These are phyloP conservation scores for Sylvia borin DNA, from an alignment of 2,797 vertebrate species.

Conservation along the genomic window DNA sequence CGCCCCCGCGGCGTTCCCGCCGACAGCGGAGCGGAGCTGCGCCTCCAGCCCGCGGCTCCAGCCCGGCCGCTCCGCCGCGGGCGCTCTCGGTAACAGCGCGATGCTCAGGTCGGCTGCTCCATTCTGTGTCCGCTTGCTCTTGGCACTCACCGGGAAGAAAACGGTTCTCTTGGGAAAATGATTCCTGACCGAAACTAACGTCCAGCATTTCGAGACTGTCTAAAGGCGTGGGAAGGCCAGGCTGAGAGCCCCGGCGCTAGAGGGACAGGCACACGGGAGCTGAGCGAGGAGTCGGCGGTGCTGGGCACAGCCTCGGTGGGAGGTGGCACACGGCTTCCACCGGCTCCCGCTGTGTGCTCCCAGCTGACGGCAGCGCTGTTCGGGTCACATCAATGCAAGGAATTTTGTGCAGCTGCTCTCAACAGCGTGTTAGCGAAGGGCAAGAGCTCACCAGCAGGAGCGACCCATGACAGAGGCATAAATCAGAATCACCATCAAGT, in stretches of 20 bases:
- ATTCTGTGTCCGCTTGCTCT: background rate
- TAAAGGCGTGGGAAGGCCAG: accelerated
- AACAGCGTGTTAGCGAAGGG: background rate
- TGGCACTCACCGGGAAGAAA: background rate
- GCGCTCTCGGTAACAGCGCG: background rate
- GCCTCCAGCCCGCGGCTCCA: background rate
- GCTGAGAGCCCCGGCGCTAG: background rate
- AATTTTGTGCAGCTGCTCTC: background rate
- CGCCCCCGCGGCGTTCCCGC: background rate
- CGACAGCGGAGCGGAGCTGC: background rate
- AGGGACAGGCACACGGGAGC: background rate
- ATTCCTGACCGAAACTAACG: background rate
- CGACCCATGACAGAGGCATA: background rate
- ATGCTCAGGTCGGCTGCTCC: background rate
- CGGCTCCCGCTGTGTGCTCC: background rate
- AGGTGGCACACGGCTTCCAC: background rate
- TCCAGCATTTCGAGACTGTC: background rate
- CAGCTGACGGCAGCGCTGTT: background rate
- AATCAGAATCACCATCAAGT: background rate
- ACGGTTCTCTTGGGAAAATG: background rate
- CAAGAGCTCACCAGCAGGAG: background rate
- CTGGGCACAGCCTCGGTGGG: background rate
- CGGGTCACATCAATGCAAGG: background rate
- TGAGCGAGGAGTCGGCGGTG: accelerated
- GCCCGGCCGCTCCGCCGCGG: background rate